A percentile compares a stretch with the other conserved stretches of the same genome.
These are phyloP conservation scores for Dexiosoma caninum DNA, from an alignment of 2,888 invertebrate species.

Conservation along the genomic window DNA sequence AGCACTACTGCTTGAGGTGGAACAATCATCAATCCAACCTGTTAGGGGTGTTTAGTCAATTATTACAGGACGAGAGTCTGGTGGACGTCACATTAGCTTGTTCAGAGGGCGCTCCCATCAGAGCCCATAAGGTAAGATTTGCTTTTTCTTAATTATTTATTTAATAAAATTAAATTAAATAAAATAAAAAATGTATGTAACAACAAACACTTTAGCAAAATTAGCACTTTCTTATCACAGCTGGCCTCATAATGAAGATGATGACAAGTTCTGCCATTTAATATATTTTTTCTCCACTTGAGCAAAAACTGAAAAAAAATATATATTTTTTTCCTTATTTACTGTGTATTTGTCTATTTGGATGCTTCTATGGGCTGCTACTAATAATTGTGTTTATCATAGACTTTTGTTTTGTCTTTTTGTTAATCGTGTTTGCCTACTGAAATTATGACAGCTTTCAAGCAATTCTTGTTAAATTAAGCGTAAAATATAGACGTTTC, in stretches of 20 bases:
- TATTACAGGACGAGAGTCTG: conserved; percentile 95
- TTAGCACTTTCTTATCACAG: conserved; percentile 38
- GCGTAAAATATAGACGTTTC: conserved; percentile 67
- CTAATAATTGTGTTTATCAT: conserved; percentile 16
- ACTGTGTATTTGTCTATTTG: not conserved
- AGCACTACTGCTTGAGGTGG: conserved; percentile 99
- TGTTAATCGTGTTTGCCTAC: conserved; percentile 71
- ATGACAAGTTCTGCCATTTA: conserved; percentile 39
- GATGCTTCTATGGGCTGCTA: not conserved
- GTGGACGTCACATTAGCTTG: conserved; percentile 98
- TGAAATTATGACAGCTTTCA: conserved; percentile 65
- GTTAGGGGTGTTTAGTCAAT: conserved; percentile 97
- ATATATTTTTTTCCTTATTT: not conserved
- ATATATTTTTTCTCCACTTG: conserved; percentile 7
- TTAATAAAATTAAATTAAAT: no score
- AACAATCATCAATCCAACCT: conserved; percentile 99
- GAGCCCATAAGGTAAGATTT: conserved; percentile 88
- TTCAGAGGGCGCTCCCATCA: conserved; percentile 95
- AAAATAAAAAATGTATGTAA: no score
- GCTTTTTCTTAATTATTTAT: not conserved
- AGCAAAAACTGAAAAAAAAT: not conserved
- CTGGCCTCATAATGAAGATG: conserved; percentile 44
- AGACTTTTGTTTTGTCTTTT: conserved; percentile 42
- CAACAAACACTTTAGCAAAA: conserved; percentile 26
- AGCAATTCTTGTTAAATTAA: conserved; percentile 73